Percentiles rank a stretch among this genome's conserved stretches.
Evolutionary conservation across 2,888 invertebrate genomes (phyloP).

Genomic region (Salpingus planirostris): DNA sequence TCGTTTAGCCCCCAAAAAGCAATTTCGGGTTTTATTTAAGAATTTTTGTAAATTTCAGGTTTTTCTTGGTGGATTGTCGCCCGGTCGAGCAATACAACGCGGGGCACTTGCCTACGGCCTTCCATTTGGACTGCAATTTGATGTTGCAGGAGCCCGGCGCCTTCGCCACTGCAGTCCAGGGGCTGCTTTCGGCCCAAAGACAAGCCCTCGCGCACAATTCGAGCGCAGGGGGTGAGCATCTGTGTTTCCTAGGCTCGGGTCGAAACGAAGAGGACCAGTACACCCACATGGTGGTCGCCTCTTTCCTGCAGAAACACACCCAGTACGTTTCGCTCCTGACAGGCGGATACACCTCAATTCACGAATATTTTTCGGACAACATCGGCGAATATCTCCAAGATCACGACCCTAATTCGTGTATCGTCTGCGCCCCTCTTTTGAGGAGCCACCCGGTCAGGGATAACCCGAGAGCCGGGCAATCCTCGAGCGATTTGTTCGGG

Average conservation of each 20-base stretch:
- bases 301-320: slow-evolving; percentile 88
- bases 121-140: slow-evolving; percentile 93
- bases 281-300: slow-evolving; percentile 96
- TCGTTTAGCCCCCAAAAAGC: no score
- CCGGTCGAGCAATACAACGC: slow-evolving; percentile 95
- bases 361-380: slow-evolving; percentile 71
- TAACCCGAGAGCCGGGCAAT: slow-evolving; percentile 11
- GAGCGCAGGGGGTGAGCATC: slow-evolving; percentile 73
- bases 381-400: slow-evolving; percentile 75
- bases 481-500: slow-evolving; percentile 64
- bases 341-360: slow-evolving; percentile 82
- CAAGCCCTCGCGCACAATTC: slow-evolving; percentile 82
- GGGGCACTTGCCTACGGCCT: slow-evolving; percentile 94
- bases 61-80: slow-evolving; percentile 95
- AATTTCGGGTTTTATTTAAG: no score
- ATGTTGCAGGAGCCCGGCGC: slow-evolving; percentile 95
- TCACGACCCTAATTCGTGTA: slow-evolving; percentile 71
- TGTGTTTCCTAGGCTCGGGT: slow-evolving; percentile 91
- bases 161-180: slow-evolving; percentile 90
- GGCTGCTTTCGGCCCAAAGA: slow-evolving; percentile 78
- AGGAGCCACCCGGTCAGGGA: slow-evolving; percentile 14
- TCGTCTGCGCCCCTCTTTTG: slow-evolving; percentile 67
- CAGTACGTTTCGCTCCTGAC: slow-evolving; percentile 86
- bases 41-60: no score
- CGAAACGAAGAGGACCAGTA: slow-evolving; percentile 90